Evolutionary conservation across 2,113 vertebrate genomes (phyloP).

Genomic region (Tautogolabrus adspersus): DNA sequence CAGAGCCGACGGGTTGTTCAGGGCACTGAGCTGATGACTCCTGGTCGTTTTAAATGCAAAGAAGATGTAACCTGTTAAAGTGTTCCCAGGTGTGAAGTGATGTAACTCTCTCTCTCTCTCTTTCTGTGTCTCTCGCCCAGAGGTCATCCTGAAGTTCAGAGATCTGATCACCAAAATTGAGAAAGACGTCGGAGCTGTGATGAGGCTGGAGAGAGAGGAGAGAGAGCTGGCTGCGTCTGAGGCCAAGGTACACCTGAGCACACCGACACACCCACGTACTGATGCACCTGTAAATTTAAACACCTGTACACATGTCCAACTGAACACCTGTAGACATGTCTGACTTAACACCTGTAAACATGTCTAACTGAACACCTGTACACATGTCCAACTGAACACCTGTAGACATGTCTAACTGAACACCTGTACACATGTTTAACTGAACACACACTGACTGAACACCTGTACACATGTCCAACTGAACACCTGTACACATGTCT

Average conservation of each 20-base stretch:
- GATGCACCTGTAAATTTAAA: neutral
- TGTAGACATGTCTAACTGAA: no score
- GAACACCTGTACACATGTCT: no score
- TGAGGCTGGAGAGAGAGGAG: constrained; percentile 93
- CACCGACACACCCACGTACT: no score
- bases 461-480: no score
- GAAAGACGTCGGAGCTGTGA: constrained; percentile 92
- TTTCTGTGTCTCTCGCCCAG: constrained; percentile 70
- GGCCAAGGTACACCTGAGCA: constrained; percentile 86
- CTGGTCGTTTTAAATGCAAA: neutral
- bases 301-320: neutral
- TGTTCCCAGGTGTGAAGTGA: neutral
- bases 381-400: no score
- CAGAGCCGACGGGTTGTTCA: no score
- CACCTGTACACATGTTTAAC: no score
- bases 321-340: no score
- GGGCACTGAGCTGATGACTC: no score
- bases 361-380: no score
- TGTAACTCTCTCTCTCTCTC: neutral
- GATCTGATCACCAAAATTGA: constrained; percentile 94
- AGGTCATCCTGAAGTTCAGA: constrained; percentile 94
- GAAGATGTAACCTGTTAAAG: neutral
- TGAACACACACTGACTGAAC: no score
- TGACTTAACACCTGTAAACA: no score
- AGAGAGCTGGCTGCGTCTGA: constrained; percentile 92